Conservation (phyloP, 2,797 vertebrate species). For the Rhinoraja longicauda region DNA sequence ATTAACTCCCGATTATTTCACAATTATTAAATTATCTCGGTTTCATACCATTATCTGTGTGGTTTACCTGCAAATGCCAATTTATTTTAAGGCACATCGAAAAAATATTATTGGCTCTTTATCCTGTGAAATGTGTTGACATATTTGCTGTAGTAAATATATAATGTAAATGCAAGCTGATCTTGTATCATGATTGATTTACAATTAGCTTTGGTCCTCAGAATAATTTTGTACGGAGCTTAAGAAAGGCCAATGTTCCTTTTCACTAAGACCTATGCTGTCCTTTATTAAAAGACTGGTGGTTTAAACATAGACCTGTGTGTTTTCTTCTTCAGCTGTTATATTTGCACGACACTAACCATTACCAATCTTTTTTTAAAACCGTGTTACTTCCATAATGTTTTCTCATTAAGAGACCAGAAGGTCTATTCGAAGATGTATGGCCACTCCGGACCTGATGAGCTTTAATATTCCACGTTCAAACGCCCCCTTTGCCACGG, state of each 20-base stretch:
- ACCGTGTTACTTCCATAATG: background rate
- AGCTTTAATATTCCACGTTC: background rate
- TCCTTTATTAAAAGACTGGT: background rate
- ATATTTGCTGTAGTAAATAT: too few relatives aligned
- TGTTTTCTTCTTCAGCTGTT: background rate
- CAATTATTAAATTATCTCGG: too few relatives aligned
- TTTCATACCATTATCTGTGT: too few relatives aligned
- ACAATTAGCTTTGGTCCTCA: background rate
- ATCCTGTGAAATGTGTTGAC: too few relatives aligned
- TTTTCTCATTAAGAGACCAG: background rate
- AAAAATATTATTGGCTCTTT: too few relatives aligned
- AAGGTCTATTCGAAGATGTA: background rate
- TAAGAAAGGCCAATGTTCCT: background rate
- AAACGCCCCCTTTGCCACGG: background rate
- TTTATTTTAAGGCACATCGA: too few relatives aligned
- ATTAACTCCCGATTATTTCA: too few relatives aligned
- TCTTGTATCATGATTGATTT: background rate
- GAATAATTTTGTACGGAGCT: background rate
- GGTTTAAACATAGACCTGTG: background rate
- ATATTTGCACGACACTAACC: background rate
- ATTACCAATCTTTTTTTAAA: background rate
- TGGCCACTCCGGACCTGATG: background rate
- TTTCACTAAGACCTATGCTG: background rate
- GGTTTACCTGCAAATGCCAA: too few relatives aligned
- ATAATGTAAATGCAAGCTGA: too few relatives aligned